Evolutionary conservation across 2,797 vertebrate species (phyloP).

Genomic region (Paratrypauchen microcephalus): DNA sequence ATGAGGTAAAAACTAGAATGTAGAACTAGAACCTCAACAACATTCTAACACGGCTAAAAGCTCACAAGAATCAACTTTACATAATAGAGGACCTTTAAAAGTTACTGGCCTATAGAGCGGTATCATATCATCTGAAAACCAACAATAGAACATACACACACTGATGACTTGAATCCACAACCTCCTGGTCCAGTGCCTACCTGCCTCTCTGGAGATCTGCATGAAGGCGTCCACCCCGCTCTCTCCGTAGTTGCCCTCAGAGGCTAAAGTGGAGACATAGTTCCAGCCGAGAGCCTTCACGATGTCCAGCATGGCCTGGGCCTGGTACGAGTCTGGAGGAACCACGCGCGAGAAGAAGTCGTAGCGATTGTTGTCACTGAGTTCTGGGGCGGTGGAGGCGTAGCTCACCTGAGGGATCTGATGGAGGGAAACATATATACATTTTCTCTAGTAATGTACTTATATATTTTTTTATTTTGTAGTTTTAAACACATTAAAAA

Average conservation of each 20-base stretch:
- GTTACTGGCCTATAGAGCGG: too few relatives aligned
- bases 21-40: too few relatives aligned
- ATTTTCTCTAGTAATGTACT: neutral
- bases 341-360: slow-evolving; percentile 93
- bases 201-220: slow-evolving; percentile 88
- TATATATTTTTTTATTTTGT: neutral
- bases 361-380: slow-evolving; percentile 88
- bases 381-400: slow-evolving; percentile 88
- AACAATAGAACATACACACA: neutral
- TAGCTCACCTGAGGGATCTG: slow-evolving; percentile 95
- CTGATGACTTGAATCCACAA: neutral
- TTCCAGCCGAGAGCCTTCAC: slow-evolving; percentile 89
- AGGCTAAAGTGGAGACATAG: slow-evolving; percentile 90
- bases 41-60: too few relatives aligned
- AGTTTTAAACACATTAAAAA: too few relatives aligned
- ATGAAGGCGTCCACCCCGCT: slow-evolving; percentile 90
- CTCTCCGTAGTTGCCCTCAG: slow-evolving; percentile 90
- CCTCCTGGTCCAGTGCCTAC: slow-evolving; percentile 48
- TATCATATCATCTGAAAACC: too few relatives aligned
- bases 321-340: slow-evolving; percentile 91
- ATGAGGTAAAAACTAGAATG: too few relatives aligned
- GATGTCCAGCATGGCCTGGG: slow-evolving; percentile 91
- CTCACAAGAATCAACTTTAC: too few relatives aligned
- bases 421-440: neutral
- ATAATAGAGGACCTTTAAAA: too few relatives aligned